A percentile compares a stretch with the other conserved stretches of the same genome.
phyloP scores from a whole-genome alignment of 2,113 vertebrate genomes.

The Pan paniscus region DNA sequence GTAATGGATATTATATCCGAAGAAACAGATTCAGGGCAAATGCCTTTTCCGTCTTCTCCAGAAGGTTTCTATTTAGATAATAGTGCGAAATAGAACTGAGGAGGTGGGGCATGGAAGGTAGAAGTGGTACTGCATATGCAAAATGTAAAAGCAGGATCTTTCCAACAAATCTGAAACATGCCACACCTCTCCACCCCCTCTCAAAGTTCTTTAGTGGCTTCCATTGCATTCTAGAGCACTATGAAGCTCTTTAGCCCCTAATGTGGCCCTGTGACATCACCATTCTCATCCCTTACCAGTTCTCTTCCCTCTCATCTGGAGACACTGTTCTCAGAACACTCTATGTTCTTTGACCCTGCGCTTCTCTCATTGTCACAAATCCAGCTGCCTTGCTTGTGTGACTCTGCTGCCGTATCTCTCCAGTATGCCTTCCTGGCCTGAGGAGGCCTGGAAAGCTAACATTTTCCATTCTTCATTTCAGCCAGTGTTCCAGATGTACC shows the following conservation, averaged over 20 bases:
- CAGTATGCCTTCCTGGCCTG: background rate
- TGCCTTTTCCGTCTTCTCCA: background rate
- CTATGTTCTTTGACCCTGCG: too few species aligned
- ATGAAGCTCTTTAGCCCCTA: background rate
- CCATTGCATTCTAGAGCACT: background rate
- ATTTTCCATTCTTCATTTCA: background rate
- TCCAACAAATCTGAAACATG: background rate
- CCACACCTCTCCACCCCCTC: background rate
- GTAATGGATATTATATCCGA: slow-evolving; percentile 29
- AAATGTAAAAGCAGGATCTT: background rate
- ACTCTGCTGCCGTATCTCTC: background rate
- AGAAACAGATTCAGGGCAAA: slow-evolving; percentile 19
- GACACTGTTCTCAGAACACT: background rate
- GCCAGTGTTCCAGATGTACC: background rate
- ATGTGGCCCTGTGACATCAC: background rate
- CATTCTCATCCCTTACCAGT: background rate
- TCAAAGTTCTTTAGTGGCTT: background rate
- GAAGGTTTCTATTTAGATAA: background rate
- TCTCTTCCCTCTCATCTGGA: background rate
- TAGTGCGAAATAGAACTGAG: background rate
- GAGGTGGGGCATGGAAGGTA: background rate
- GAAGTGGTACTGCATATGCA: background rate
- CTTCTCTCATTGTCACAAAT: background rate
- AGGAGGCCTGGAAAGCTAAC: background rate
- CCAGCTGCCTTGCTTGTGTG: background rate